A percentile compares a stretch with the other conserved stretches of the same genome.
phyloP scores from a whole-genome alignment of 2,888 invertebrate species.

The Mimachlamys varia region DNA sequence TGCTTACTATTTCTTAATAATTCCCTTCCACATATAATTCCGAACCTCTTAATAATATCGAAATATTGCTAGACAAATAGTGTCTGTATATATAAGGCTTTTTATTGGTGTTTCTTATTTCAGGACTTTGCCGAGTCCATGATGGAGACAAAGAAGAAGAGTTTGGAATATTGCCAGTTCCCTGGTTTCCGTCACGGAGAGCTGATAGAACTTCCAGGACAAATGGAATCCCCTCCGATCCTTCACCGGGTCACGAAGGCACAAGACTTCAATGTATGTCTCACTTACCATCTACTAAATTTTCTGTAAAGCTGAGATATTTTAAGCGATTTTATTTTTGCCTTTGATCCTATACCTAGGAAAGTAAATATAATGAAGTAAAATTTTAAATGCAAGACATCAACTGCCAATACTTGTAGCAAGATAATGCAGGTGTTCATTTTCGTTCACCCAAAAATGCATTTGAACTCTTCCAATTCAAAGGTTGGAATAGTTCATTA shows the following conservation, averaged over 20 bases:
- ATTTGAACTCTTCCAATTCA: too few relatives aligned
- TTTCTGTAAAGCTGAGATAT: background rate
- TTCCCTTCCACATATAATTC: too few relatives aligned
- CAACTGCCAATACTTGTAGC: too few relatives aligned
- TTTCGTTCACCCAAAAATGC: too few relatives aligned
- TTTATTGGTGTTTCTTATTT: background rate
- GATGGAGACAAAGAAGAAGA: slow-evolving; percentile 74
- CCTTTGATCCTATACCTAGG: too few relatives aligned
- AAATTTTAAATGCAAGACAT: too few relatives aligned
- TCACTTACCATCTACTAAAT: background rate
- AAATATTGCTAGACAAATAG: background rate
- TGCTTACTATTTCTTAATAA: too few relatives aligned
- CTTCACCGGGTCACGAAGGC: slow-evolving; percentile 78
- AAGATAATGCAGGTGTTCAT: too few relatives aligned
- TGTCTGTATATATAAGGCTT: background rate
- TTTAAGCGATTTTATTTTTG: too few relatives aligned
- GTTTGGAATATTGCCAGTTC: slow-evolving; percentile 76
- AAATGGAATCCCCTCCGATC: slow-evolving; percentile 79
- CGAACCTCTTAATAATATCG: too few relatives aligned
- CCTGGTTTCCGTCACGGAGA: slow-evolving; percentile 78
- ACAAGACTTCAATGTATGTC: slow-evolving; percentile 78
- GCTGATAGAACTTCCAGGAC: slow-evolving; percentile 77
- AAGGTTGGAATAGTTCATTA: too few relatives aligned
- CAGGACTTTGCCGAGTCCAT: slow-evolving; percentile 76
- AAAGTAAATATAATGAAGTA: too few relatives aligned